A percentile compares a stretch with the other conserved stretches of the same genome.
Conservation (phyloP, 2,888 invertebrate species). For the Acholoe squamosa region DNA sequence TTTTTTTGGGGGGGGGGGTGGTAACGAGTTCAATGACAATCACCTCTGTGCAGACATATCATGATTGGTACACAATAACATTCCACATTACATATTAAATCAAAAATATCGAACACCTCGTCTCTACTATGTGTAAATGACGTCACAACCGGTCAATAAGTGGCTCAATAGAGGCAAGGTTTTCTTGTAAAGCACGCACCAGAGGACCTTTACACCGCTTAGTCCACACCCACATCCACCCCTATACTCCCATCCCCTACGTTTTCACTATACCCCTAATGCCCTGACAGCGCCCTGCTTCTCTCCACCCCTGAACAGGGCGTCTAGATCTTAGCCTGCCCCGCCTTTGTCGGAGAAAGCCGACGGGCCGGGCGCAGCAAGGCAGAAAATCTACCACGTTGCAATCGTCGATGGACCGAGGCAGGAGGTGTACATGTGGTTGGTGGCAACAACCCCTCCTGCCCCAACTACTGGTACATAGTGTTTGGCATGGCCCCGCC, state of each 20-base stretch:
- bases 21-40: no score
- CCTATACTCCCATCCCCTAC: not conserved
- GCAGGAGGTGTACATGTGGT: not conserved
- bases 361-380: not conserved
- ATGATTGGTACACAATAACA: no score
- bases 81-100: no score
- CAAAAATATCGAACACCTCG: not conserved
- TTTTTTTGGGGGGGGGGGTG: no score
- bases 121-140: not conserved
- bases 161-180: not conserved
- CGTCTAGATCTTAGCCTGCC: not conserved
- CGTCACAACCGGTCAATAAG: not conserved
- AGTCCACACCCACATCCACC: not conserved
- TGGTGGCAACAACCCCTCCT: not conserved
- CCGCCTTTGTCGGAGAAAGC: not conserved
- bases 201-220: not conserved
- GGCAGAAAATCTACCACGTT: constrained; percentile 37
- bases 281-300: not conserved
- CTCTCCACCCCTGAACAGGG: not conserved
- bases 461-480: not conserved
- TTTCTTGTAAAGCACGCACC: not conserved
- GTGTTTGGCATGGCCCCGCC: no score
- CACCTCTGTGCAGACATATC: no score
- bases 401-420: constrained; percentile 6
- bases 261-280: not conserved